phyloP scores from a whole-genome alignment of 1,140 invertebrate species.

The Proales similis region DNA sequence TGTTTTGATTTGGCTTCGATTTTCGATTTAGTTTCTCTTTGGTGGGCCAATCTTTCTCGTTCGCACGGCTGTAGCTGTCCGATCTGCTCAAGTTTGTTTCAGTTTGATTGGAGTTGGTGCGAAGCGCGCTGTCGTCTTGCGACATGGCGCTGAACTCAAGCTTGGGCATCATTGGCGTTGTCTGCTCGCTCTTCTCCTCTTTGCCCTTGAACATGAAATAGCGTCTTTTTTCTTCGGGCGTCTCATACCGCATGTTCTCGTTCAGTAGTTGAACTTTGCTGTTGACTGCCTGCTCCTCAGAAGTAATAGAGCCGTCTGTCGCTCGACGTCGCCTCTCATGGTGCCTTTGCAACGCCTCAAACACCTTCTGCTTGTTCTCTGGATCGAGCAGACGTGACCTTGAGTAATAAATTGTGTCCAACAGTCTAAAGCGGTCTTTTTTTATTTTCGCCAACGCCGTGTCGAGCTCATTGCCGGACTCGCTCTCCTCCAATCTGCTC shows the following conservation, averaged over 20 bases:
- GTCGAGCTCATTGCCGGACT: too few species aligned
- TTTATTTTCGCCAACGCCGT: too few species aligned
- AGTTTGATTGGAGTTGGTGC: background rate
- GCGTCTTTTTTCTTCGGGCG: background rate
- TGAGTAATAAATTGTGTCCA: constrained; percentile 35
- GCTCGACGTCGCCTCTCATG: constrained; percentile 21
- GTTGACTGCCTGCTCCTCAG: constrained; percentile 1
- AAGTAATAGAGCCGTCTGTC: background rate
- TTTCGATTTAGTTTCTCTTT: too few species aligned
- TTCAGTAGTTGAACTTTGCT: background rate
- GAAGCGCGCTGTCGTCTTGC: too few species aligned
- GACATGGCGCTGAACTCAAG: too few species aligned
- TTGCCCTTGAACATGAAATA: background rate
- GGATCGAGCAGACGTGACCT: constrained; percentile 30
- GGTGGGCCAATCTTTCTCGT: too few species aligned
- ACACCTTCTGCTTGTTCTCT: constrained; percentile 26
- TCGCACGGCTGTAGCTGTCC: too few species aligned
- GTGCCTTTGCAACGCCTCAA: constrained; percentile 4
- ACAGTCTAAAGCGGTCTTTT: constrained; percentile 2
- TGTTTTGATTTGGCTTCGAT: background rate
- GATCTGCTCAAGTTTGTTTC: too few species aligned
- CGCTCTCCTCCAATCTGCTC: too few species aligned
- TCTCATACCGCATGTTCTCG: background rate
- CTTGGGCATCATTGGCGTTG: background rate
- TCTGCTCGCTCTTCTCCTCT: background rate